These are phyloP conservation scores for Labeo calbasu DNA, from an alignment of 2,797 vertebrate genomes.

Conservation along the genomic window DNA sequence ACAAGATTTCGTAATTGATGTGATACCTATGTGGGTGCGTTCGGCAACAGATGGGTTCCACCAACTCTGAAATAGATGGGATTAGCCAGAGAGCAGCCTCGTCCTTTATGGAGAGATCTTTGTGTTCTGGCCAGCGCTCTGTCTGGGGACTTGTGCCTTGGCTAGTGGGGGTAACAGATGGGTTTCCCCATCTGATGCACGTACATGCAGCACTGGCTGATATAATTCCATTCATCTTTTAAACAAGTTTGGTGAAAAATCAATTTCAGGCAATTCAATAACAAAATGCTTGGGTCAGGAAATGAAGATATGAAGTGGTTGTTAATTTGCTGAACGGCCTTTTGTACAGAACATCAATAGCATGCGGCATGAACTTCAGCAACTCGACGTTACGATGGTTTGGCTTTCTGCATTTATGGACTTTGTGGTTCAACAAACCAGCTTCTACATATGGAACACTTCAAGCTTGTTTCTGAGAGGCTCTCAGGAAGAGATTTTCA, in stretches of 20 bases:
- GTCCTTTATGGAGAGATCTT: constrained; percentile 40
- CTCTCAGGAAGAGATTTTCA: constrained; percentile 70
- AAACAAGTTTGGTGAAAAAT: constrained; percentile 53
- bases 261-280: constrained; percentile 45
- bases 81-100: constrained; percentile 47
- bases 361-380: constrained; percentile 5
- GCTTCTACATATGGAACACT: constrained; percentile 40
- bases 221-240: constrained; percentile 49
- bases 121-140: constrained; percentile 49
- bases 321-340: constrained; percentile 51
- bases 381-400: not conserved
- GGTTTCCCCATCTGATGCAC: constrained; percentile 52
- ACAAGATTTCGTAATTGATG: constrained; percentile 51
- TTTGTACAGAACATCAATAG: constrained; percentile 42
- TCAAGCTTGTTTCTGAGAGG: constrained; percentile 68
- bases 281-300: constrained; percentile 50
- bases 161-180: constrained; percentile 50
- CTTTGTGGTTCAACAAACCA: constrained; percentile 21
- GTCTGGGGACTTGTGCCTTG: constrained; percentile 42
- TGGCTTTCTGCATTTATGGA: constrained; percentile 22
- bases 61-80: constrained; percentile 47
- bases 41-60: constrained; percentile 53
- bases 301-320: constrained; percentile 44
- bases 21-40: constrained; percentile 35
- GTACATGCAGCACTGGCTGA: constrained; percentile 31